phyloP scores from a whole-genome alignment of 2,113 vertebrate species.

The Scophthalmus maximus region DNA sequence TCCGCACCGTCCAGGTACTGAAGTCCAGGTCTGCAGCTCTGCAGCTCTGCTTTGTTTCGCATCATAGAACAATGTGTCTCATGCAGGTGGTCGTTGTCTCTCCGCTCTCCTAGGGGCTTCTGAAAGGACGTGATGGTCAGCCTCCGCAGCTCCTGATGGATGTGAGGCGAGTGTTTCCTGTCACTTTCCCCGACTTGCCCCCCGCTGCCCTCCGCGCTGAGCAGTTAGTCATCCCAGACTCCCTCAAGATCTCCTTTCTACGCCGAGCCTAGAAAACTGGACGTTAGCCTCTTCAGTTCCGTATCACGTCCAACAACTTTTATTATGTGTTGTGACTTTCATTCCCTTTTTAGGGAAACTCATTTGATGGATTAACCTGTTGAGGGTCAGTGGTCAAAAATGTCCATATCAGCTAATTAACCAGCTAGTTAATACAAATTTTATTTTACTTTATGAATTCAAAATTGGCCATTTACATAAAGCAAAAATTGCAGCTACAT shows the following conservation, averaged over 20 bases:
- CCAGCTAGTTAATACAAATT: not conserved
- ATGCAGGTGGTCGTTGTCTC: not conserved
- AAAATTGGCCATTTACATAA: not conserved
- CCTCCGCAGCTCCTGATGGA: constrained; percentile 81
- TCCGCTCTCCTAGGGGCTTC: constrained; percentile 69
- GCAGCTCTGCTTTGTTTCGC: not conserved
- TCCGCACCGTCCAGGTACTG: constrained; percentile 82
- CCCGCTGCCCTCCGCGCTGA: constrained; percentile 42
- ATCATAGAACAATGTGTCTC: not conserved
- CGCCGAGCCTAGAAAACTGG: constrained; percentile 64
- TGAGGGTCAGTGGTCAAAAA: not conserved
- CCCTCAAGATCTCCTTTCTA: constrained; percentile 79
- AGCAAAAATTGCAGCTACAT: not conserved
- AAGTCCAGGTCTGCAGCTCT: not conserved
- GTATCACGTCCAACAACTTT: not conserved
- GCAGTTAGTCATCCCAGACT: constrained; percentile 78
- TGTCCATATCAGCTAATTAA: not conserved
- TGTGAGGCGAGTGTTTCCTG: constrained; percentile 78
- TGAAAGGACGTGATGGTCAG: constrained; percentile 70
- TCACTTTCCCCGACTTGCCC: constrained; percentile 79
- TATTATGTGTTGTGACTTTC: not conserved
- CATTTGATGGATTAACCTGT: not conserved
- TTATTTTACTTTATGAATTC: not conserved
- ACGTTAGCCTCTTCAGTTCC: not conserved
- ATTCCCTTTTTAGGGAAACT: not conserved